Conservation (phyloP, 2,797 vertebrate species). For the Perodicticus potto region DNA sequence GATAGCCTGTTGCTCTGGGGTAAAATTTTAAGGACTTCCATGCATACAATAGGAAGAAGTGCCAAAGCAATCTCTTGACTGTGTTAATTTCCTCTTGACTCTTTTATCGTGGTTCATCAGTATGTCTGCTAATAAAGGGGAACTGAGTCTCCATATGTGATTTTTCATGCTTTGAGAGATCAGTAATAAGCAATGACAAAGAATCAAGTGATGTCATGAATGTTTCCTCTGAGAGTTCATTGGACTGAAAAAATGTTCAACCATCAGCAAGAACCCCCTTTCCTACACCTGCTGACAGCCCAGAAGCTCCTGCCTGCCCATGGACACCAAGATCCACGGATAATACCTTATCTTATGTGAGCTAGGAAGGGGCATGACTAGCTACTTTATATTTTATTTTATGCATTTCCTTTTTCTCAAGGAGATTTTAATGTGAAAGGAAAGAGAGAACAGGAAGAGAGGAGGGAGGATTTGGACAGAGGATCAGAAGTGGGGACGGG, state of each 20-base stretch:
- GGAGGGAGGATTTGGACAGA: neutral
- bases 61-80: no score
- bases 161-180: neutral
- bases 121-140: neutral
- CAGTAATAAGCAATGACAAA: neutral
- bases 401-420: neutral
- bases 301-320: neutral
- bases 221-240: neutral
- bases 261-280: neutral
- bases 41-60: neutral
- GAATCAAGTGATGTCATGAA: neutral
- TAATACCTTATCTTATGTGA: neutral
- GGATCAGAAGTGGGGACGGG: fast-evolving
- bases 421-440: neutral
- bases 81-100: neutral
- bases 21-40: neutral
- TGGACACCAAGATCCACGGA: neutral
- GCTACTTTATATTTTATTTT: neutral
- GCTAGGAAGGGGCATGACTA: neutral
- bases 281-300: neutral
- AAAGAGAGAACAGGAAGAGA: neutral
- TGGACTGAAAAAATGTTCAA: neutral
- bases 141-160: neutral
- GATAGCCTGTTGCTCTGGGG: fast-evolving
- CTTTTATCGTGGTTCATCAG: neutral